Conservation (phyloP, 1,140 invertebrate species). For the Lucilia cuprina region DNA sequence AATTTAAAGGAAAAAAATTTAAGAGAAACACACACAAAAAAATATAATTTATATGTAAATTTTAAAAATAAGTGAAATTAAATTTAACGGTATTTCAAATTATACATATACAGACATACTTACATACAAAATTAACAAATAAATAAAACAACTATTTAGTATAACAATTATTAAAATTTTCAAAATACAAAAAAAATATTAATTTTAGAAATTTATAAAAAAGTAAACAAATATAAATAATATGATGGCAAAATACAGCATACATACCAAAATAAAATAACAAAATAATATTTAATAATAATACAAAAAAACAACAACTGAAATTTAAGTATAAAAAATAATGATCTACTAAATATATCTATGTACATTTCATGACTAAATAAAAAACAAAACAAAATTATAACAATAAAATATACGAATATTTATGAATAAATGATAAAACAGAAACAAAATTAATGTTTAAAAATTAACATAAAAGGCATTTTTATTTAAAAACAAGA, state of each 20-base stretch:
- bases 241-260: conserved; percentile 22
- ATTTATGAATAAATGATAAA: conserved; percentile 4
- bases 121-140: background rate
- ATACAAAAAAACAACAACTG: conserved; percentile 1
- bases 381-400: background rate
- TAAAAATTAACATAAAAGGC: background rate
- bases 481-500: no score
- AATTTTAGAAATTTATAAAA: background rate
- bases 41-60: conserved; percentile 1
- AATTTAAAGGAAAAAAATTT: no score
- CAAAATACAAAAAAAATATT: background rate
- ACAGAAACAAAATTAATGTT: background rate
- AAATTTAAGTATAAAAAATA: conserved; percentile 21
- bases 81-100: background rate
- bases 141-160: conserved; percentile 2
- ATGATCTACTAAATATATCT: background rate
- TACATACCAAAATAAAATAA: background rate
- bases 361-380: conserved; percentile 35
- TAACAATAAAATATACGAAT: conserved; percentile 15
- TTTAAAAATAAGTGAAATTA: background rate
- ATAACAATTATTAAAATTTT: background rate
- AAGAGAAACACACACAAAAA: background rate
- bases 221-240: conserved; percentile 8
- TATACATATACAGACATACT: background rate
- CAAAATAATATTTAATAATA: conserved; percentile 7